Conservation (phyloP, 2,113 vertebrate genomes). For the rabbit (Oryctolagus cuniculus) region mOryCun1.1 NC_091433.1:35763501-35764000, state of each 20-base stretch:
- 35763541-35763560: background rate
- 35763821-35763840: background rate
- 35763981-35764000: background rate
- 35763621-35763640: background rate
- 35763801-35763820: background rate
- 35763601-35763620: accelerated
- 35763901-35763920: background rate
- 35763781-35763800: background rate
- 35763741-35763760: background rate
- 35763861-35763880: background rate
- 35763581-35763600: background rate
- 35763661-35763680: accelerated
- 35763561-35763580: background rate
- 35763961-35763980: background rate
- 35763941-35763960: background rate
- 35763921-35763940: background rate
- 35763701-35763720: background rate
- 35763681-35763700: background rate
- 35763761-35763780: background rate
- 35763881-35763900: background rate
- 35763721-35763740: background rate
- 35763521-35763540: background rate
- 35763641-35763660: background rate
- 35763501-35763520: background rate
- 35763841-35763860: no score